Conservation (phyloP, 2,113 vertebrate species). For the Thryonomys swinderianus region DNA sequence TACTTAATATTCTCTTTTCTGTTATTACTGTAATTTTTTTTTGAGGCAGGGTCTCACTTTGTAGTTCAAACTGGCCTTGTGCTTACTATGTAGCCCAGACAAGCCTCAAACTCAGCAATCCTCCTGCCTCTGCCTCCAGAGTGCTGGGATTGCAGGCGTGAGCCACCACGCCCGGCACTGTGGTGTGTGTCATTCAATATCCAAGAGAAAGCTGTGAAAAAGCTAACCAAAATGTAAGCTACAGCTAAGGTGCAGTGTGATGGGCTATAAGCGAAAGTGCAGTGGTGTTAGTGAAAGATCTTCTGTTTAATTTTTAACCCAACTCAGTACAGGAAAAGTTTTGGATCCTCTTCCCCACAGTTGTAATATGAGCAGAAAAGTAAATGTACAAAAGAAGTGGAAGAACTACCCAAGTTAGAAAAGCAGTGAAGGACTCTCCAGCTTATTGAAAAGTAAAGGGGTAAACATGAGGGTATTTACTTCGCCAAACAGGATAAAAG, state of each 20-base stretch:
- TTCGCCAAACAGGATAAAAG: neutral
- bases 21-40: neutral
- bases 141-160: no score
- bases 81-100: no score
- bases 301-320: neutral
- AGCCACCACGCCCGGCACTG: no score
- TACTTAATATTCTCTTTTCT: neutral
- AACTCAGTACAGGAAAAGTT: neutral
- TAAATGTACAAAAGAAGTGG: neutral
- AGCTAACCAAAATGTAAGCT: neutral
- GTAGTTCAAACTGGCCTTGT: no score
- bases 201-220: neutral
- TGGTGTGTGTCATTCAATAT: neutral
- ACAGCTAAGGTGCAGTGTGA: neutral
- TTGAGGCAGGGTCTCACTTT: no score
- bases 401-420: neutral
- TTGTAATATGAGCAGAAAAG: neutral
- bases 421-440: neutral
- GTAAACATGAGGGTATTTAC: neutral
- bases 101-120: no score
- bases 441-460: neutral
- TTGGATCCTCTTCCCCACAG: neutral
- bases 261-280: neutral
- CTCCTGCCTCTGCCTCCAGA: no score
- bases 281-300: neutral